Evolutionary conservation across 2,797 vertebrate genomes (phyloP).

Genomic region (Notamacropus eugenii): DNA sequence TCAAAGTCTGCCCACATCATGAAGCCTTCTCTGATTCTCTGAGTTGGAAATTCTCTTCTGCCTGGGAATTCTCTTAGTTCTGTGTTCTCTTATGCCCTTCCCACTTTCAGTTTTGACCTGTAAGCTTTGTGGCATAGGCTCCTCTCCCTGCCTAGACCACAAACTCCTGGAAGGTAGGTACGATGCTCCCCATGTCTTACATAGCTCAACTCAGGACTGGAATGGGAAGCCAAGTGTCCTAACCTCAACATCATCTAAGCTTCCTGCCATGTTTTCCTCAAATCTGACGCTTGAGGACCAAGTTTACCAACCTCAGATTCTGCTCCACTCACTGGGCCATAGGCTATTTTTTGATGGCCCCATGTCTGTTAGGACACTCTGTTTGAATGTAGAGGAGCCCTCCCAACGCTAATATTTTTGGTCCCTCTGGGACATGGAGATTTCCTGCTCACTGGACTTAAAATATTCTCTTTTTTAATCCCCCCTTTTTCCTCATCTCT

Average conservation of each 20-base stretch:
- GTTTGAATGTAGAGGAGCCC: not conserved
- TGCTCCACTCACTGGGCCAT: not conserved
- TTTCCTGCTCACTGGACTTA: not conserved
- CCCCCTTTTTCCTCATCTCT: not conserved
- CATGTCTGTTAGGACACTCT: not conserved
- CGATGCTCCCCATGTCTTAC: not conserved
- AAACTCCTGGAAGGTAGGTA: not conserved
- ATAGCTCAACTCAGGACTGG: not conserved
- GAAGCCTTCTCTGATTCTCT: not conserved
- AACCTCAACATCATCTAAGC: not conserved
- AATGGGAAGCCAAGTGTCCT: not conserved
- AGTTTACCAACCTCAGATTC: not conserved
- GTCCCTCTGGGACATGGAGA: not conserved
- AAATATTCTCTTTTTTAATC: not conserved
- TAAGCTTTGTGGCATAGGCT: not conserved
- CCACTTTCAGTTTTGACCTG: not conserved
- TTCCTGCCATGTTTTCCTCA: not conserved
- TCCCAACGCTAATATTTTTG: not conserved
- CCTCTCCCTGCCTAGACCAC: not conserved
- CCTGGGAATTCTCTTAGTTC: not conserved
- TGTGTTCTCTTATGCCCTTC: not conserved
- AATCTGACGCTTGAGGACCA: not conserved
- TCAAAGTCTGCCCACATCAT: not conserved
- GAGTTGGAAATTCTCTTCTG: not conserved
- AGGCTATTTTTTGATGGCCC: accelerated